phyloP scores from a whole-genome alignment of 1,140 invertebrate genomes.

The Sminthurides bifidus region DNA sequence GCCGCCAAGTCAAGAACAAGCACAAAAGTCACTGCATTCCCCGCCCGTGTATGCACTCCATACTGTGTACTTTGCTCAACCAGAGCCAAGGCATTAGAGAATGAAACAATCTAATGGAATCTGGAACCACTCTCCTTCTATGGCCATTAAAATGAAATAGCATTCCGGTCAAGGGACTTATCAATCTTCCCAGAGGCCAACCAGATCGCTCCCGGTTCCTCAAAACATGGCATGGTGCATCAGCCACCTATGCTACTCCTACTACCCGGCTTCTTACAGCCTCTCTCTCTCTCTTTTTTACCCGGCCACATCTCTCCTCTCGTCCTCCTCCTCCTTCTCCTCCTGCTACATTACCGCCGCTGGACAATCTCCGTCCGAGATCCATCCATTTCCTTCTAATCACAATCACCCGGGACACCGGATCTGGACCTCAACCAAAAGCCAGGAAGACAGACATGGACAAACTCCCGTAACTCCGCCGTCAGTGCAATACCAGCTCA shows the following conservation, averaged over 20 bases:
- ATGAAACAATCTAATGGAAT: slow-evolving; percentile 31
- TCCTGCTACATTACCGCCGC: too few relatives aligned
- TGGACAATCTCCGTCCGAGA: too few relatives aligned
- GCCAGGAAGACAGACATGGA: too few relatives aligned
- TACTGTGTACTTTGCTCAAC: too few relatives aligned
- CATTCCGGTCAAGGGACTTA: slow-evolving; percentile 32
- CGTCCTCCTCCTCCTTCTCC: not conserved
- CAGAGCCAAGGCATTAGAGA: slow-evolving; percentile 29
- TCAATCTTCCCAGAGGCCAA: slow-evolving; percentile 29
- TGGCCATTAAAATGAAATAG: slow-evolving; percentile 32
- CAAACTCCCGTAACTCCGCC: too few relatives aligned
- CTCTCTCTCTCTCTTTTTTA: slow-evolving; percentile 10
- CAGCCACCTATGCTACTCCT: not conserved
- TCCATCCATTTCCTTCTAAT: too few relatives aligned
- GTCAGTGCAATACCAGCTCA: too few relatives aligned
- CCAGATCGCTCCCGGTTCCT: not conserved
- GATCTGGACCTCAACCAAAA: too few relatives aligned
- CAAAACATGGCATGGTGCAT: not conserved
- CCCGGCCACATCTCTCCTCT: not conserved
- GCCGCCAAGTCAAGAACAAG: too few relatives aligned
- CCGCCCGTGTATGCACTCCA: too few relatives aligned
- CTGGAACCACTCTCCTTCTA: slow-evolving; percentile 25
- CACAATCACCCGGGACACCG: too few relatives aligned
- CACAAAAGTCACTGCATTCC: too few relatives aligned
- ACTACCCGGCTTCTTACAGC: not conserved